These are phyloP conservation scores for Ptychodera flava DNA, from an alignment of 35 echinoderm and acorn worm species.

Conservation along the genomic window DNA sequence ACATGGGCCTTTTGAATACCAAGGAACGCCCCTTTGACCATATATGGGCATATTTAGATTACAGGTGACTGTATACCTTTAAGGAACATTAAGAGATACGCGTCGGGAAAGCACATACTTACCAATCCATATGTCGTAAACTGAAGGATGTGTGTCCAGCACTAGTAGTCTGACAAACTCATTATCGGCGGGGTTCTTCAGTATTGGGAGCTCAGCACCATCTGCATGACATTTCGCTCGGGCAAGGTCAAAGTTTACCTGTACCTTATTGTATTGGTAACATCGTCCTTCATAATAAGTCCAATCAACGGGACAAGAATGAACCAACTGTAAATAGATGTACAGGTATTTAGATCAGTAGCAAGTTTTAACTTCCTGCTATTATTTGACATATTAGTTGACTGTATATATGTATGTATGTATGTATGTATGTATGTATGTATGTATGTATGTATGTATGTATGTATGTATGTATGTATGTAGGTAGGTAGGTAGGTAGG, in stretches of 20 bases:
- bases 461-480: neutral
- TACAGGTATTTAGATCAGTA: neutral
- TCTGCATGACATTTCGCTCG: neutral
- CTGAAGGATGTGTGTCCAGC: neutral
- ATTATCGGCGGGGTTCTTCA: neutral
- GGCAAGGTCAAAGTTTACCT: neutral
- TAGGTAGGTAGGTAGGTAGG: neutral
- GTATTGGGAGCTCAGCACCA: neutral
- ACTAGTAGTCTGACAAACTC: neutral
- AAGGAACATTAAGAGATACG: too few relatives aligned
- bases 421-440: neutral
- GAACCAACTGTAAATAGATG: neutral
- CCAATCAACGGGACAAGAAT: neutral
- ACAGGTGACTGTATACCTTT: too few relatives aligned
- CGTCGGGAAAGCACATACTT: too few relatives aligned
- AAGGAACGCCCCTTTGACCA: neutral
- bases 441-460: slow-evolving; percentile 2
- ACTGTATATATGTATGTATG: neutral
- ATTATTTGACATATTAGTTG: neutral
- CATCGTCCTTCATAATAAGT: neutral
- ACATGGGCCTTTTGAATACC: too few relatives aligned
- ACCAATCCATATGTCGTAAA: neutral
- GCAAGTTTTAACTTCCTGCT: neutral
- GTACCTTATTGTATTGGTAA: neutral
- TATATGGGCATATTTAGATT: neutral